Base-by-base conservation (phyloP, 1,140 invertebrate genomes). In the Pantala flavescens region DNA sequence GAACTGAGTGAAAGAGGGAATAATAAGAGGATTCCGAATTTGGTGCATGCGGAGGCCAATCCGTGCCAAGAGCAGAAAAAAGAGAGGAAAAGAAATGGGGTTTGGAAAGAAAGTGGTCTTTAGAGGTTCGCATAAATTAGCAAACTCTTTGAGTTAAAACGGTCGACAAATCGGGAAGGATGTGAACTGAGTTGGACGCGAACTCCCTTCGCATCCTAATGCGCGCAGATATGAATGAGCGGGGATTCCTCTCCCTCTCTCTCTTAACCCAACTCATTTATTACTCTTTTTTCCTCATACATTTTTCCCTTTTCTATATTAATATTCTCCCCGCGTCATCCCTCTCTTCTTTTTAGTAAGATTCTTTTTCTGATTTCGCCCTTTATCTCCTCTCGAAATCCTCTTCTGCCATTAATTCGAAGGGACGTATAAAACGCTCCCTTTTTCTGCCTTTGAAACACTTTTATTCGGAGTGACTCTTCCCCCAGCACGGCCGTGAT, bases 191-290 rank as follows among this genome's bases (percentile, higher is more conserved):
- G 49, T 63, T 63, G 49, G 49, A 63, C 49, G 49, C 12, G 49
- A 63, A 63, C 49, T 63, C 49, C n/a, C n/a, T 63, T 63, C 49
- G 49, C 49, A 63, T 63, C 49, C 49, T 63, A 63, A 63, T 63
- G 49, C 49, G 49, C 16, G 12, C 3, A 63, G 49, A 63, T 19
- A 21, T 63, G n/a, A 21, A 63, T 63, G 49, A 16, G 49, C 2
- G 28, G 28, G 49, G 49, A 16, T 16, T 63, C 49, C n/a, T 63
- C 49, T 12, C 43, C 43, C 43, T 49, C 49, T 63, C 49, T 63
- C 49, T 63, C 49, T 63, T 63, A 16, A 63, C n/a, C 49, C 49
- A 63, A 16, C 49, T 21, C 49, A 63, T 63, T 36, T 36, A 36
- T 36, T 36, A 36, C 49, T 63, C 49, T 63, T 16, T 16, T 63